Evolutionary conservation across 2,888 invertebrate species (phyloP), one percentile per base, ranked within the genome.

Genomic region (Drosophila paramelanica): DNA sequence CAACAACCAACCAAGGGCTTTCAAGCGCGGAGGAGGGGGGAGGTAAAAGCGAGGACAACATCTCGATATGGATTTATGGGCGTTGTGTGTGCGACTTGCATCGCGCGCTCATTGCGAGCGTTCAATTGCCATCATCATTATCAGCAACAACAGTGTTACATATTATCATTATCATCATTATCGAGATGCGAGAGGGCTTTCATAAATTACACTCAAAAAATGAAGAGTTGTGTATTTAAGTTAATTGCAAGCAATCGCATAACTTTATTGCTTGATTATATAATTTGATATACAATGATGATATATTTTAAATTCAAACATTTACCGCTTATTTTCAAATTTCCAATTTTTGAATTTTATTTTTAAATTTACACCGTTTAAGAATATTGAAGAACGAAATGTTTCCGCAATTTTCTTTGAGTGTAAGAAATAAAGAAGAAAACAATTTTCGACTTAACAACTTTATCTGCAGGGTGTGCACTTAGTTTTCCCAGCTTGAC

Each of bases 21-120:
- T 4, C 23, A 3, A 23, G 3, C 3, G 23, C 23, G 23, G 23
- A 23, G 23, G 3, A 23, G 23, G 17, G 38, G 10, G n/a, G 41
- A 2, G 31, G 1, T 8, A 36, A 33, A n/a, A 8, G 23, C 6
- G 46, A 25, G 52, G 50, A 47, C 51, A 65, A 65, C 81, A 68
- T 70, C 88, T 71, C 89, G 85, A 89, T 84, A 89, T 73, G 71
- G 84, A 83, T 88, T 83, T 88, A 89, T 89, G 81, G 58, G 56
- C 45, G 43, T 51, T 33, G 67, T 58, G 61, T 66, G 66, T 73
- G 59, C 31, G 67, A 58, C 61, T 76, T 77, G 64, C 68, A 77
- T 61, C 47, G 69, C 66, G 59, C 58, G 49, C 45, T 53, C 71
- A 69, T 61, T 67, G 67, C 61, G 64, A 52, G 51, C 73, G 61